phyloP scores from a whole-genome alignment of 2,113 vertebrate species.

The Diadophis punctatus region DNA sequence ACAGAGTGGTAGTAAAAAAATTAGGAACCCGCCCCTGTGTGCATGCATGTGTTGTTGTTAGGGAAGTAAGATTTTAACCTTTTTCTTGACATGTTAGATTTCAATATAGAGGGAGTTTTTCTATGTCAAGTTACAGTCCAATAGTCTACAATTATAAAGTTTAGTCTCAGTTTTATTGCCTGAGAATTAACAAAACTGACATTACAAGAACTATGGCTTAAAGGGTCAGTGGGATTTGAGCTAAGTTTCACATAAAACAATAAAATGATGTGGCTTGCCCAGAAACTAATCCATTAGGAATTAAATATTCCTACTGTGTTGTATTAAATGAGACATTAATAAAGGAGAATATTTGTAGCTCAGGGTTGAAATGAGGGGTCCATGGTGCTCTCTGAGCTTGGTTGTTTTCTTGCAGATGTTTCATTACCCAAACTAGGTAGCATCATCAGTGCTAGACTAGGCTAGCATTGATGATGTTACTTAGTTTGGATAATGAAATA shows the following conservation, averaged over 20 bases:
- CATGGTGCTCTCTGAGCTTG: background rate
- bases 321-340: background rate
- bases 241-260: background rate
- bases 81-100: background rate
- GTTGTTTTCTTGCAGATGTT: background rate
- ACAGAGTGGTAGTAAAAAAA: no score
- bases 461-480: background rate
- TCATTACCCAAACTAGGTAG: background rate
- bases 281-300: background rate
- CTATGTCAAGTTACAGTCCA: background rate
- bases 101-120: background rate
- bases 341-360: no score
- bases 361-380: background rate
- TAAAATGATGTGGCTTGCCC: background rate
- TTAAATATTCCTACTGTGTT: background rate
- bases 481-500: background rate
- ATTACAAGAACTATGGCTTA: background rate
- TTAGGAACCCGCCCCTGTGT: no score
- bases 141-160: background rate
- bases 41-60: background rate
- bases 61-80: background rate
- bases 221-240: background rate
- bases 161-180: background rate
- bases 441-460: background rate
- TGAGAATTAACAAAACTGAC: background rate